A percentile compares a stretch with the other conserved stretches of the same genome.
phyloP scores from a whole-genome alignment of 2,888 invertebrate genomes.

The Drosophila neotestacea region DNA sequence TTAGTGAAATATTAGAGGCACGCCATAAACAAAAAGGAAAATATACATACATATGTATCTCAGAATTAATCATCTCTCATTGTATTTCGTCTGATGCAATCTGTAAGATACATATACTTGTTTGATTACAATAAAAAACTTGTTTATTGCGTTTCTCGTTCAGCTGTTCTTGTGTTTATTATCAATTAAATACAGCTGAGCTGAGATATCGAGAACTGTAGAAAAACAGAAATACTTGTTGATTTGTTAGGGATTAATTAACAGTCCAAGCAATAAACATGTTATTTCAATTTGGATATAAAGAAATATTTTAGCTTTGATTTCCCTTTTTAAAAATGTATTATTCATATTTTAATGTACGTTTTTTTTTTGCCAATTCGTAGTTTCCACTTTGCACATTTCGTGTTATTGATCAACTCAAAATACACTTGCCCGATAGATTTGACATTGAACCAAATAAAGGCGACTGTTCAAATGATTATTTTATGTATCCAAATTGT shows the following conservation, averaged over 20 bases:
- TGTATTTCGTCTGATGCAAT: conserved; percentile 15
- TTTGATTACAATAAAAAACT: conserved; percentile 5
- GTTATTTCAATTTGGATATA: not conserved
- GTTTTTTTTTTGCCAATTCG: conserved; percentile 11
- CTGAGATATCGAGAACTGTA: not conserved
- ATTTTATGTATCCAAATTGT: conserved; percentile 9
- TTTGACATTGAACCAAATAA: conserved; percentile 50
- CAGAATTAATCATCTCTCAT: too few species aligned
- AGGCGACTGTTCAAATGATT: conserved; percentile 20
- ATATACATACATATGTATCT: too few species aligned
- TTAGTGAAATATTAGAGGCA: conserved; percentile 21
- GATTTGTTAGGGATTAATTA: not conserved
- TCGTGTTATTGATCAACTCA: conserved; percentile 24
- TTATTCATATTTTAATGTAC: conserved; percentile 18
- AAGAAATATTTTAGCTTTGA: not conserved
- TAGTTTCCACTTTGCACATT: conserved; percentile 34
- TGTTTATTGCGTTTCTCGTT: conserved; percentile 6
- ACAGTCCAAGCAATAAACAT: not conserved
- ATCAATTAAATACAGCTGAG: conserved; percentile 2
- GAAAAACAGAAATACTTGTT: not conserved
- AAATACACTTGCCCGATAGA: conserved; percentile 3
- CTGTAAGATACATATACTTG: not conserved
- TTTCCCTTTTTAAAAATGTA: conserved; percentile 16
- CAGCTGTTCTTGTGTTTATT: conserved; percentile 10
- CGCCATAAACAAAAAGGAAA: conserved; percentile 3